Evolutionary conservation across 2,113 vertebrate genomes (phyloP), one percentile per base, ranked within the genome.

Genomic region (Loxodonta africana): DNA sequence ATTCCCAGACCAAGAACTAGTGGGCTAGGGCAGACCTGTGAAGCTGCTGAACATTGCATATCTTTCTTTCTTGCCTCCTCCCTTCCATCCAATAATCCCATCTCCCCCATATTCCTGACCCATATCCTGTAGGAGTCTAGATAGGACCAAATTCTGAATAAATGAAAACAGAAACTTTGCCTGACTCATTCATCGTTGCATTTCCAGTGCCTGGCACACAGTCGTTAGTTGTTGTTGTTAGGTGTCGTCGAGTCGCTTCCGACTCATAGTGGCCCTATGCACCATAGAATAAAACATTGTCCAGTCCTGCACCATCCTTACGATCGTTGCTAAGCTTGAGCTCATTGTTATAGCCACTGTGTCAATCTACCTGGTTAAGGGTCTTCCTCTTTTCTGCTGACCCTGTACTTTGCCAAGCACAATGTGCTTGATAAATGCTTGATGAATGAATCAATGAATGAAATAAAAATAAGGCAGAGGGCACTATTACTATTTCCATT

Each of bases 81-180:
- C n/a, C 21, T 81, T 83, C n/a, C 20, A 53, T 28, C 37, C 80
- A 63, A 0, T n/a, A 83, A 51, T 41, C 2, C 11, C 18, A 25
- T 14, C 48, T 69, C 44, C 26, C 33, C 88, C 65, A 37, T n/a
- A 53, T 37, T 78, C 85, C 53, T 88, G 71, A 76, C 71, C 41
- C 51, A 81, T 4, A 23, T 48, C 23, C 18, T 51, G 33, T 8
- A 94, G 83, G 25, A 89, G 51, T 92, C 84, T 23, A 83, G 63
- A 1, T 33, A 48, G 26, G 37, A 63, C 53, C 33, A 80, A 92
- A 57, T 17, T 88, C 57, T 26, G 30, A 88, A 81, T 28, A 41
- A 91, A 80, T 85, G n/a, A 83, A 90, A 91, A 48, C 26, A 82
- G 87, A 25, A 91, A 93, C n/a, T 88, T 15, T 28, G 23, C 37